Evolutionary conservation across 2,888 invertebrate species (phyloP).

Genomic region (Melolontha melolontha): DNA sequence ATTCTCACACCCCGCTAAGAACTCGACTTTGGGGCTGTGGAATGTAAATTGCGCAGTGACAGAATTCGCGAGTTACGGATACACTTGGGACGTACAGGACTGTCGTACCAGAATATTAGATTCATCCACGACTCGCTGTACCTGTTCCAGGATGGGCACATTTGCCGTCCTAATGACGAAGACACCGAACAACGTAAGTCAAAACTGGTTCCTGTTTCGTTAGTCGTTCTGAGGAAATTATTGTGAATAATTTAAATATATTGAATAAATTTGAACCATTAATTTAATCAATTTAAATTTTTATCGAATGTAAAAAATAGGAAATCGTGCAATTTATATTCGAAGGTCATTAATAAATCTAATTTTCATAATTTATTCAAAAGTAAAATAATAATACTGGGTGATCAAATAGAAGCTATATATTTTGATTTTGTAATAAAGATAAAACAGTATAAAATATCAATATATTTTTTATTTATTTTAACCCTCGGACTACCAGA

Average conservation of each 20-base stretch:
- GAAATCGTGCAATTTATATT: too few relatives aligned
- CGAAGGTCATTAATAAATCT: too few relatives aligned
- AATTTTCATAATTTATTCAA: too few relatives aligned
- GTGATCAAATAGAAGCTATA: too few relatives aligned
- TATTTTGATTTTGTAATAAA: too few relatives aligned
- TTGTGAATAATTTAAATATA: background rate
- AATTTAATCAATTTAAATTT: too few relatives aligned
- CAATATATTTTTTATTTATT: too few relatives aligned
- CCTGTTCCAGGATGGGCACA: slow-evolving; percentile 73
- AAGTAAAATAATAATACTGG: too few relatives aligned
- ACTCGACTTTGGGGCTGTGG: slow-evolving; percentile 65
- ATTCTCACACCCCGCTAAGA: slow-evolving; percentile 67
- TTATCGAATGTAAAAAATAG: too few relatives aligned
- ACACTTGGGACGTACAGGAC: slow-evolving; percentile 73
- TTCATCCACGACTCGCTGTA: slow-evolving; percentile 70
- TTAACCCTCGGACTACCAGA: too few relatives aligned
- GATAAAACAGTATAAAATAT: too few relatives aligned
- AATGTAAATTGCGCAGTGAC: slow-evolving; percentile 67
- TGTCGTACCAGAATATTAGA: slow-evolving; percentile 69
- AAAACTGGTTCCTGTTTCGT: slow-evolving; percentile 44
- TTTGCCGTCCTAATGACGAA: slow-evolving; percentile 74
- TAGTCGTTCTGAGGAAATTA: background rate
- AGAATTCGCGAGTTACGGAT: slow-evolving; percentile 66
- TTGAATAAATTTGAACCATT: too few relatives aligned
- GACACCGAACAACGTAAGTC: slow-evolving; percentile 66